These are phyloP conservation scores for Montipora capricornis DNA, from an alignment of 64 coral and sea anemone species.

Conservation along the genomic window DNA sequence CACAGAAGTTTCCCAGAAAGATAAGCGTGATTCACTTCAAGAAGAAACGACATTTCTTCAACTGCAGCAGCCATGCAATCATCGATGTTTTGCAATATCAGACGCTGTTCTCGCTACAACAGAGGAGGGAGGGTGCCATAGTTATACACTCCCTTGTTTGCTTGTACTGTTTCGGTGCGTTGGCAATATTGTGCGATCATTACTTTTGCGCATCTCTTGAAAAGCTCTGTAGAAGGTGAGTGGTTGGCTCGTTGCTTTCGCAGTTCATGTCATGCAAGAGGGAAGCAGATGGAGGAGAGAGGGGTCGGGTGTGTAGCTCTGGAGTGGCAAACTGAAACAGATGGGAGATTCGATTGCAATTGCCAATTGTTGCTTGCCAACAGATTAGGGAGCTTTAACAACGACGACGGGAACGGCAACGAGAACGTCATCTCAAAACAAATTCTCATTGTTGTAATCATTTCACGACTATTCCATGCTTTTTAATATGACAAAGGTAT, in stretches of 20 bases:
- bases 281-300: not conserved
- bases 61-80: slow-evolving; percentile 75
- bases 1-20: slow-evolving; percentile 60
- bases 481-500: no score
- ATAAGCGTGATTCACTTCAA: slow-evolving; percentile 69
- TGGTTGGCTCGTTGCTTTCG: not conserved
- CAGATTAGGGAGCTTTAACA: no score
- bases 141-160: slow-evolving; percentile 88
- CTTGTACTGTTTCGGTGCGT: slow-evolving; percentile 86
- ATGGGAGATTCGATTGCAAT: no score
- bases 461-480: no score
- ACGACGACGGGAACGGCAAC: no score
- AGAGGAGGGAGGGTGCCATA: slow-evolving; percentile 86
- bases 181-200: slow-evolving; percentile 91
- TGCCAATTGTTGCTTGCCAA: no score
- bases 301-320: not conserved
- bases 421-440: no score
- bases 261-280: not conserved
- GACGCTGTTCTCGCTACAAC: slow-evolving; percentile 83
- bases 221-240: slow-evolving; percentile 94
- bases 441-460: no score
- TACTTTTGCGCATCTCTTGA: slow-evolving; percentile 98
- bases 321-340: no score
- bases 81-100: slow-evolving; percentile 95
- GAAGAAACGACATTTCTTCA: slow-evolving; percentile 69